Evolutionary conservation across 2,113 vertebrate species (phyloP).

Genomic region (Todiramphus saurophagus): DNA sequence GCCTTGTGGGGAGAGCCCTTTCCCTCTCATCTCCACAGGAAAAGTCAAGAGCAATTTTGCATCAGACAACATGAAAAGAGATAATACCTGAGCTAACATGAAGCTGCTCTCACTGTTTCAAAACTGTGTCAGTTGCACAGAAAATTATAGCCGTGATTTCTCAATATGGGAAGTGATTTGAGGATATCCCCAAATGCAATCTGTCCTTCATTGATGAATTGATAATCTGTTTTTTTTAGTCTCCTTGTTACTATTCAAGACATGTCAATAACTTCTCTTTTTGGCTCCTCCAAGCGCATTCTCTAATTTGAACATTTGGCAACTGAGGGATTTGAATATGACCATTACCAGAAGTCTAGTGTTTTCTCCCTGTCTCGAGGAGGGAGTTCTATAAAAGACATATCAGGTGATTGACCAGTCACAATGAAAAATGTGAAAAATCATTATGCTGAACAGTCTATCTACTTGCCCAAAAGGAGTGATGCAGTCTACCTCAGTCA

Average conservation of each 20-base stretch:
- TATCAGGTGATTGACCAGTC: neutral
- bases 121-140: neutral
- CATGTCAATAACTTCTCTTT: neutral
- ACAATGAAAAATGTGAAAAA: neutral
- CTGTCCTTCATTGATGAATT: neutral
- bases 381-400: neutral
- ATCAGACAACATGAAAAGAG: neutral
- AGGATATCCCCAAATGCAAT: neutral
- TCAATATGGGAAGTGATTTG: neutral
- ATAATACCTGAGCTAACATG: neutral
- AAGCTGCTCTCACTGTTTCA: neutral
- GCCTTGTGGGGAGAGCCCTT: neutral
- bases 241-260: neutral
- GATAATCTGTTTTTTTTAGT: neutral
- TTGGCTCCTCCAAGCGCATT: neutral
- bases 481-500: neutral
- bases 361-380: neutral
- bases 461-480: neutral
- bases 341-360: neutral
- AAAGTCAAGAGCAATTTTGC: neutral
- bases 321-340: neutral
- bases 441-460: neutral
- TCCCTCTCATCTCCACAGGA: neutral
- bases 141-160: neutral
- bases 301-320: neutral